Evolutionary conservation across 2,113 vertebrate genomes (phyloP), one percentile per base, ranked within the genome.

Genomic region (Meleagris gallopavo): DNA sequence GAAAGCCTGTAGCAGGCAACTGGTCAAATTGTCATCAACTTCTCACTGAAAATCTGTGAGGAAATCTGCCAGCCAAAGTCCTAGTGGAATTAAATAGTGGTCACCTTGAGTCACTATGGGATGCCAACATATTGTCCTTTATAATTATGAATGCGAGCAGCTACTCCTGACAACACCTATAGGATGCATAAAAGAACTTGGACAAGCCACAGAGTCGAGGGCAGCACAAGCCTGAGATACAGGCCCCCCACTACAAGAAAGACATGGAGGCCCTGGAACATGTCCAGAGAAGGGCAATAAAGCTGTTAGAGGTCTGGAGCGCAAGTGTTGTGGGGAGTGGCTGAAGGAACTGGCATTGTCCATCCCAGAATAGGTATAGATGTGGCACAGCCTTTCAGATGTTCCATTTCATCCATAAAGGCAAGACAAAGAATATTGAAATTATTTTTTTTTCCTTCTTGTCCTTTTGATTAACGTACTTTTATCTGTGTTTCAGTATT

Each of bases 391-490:
- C 65, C 69, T 83, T 94, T 94, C 88, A 95, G 88, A 86, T 71
- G 94, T 36, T 85, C 43, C 43, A 88, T 91, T 94, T 95, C 88
- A 88, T 89, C 85, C 80, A 55, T 29, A 88, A 93, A 93, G 50
- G 46, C 89, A 95, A 81, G 69, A 3, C 0, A 36, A 91, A 57
- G 73, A 94, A 93, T 88, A 93, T 25, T 91, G 89, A 95, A 91
- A 65, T 91, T 50, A 87, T 95, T 94, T 21, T 88, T 75, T 85
- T 75, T 88, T 86, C 11, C 48, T 79, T 62, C 80, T 72, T 83
- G 34, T 75, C 69, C 69, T 54, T 94, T 95, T 2, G 8, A 95
- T 95, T 95, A 95, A 95, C 87, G 86, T 88, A 83, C 91, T 88
- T 88, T 77, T 91, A 75, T 91, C 84, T 94, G 82, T 86, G 66